Evolutionary conservation across 1,140 invertebrate genomes (phyloP), one percentile per base, ranked within the genome.

Genomic region (Drosophila tani): DNA sequence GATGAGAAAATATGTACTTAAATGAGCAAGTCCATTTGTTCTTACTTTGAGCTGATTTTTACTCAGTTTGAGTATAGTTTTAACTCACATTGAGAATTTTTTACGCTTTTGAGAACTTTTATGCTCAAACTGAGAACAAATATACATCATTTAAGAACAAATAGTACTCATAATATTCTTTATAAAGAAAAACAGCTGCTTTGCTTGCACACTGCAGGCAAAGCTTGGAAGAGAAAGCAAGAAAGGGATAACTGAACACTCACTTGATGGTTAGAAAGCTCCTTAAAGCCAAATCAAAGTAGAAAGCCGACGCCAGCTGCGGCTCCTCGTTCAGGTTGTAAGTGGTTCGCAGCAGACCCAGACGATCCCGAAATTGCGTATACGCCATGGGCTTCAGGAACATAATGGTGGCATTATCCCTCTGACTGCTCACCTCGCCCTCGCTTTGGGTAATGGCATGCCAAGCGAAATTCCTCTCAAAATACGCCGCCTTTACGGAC

Each of bases 261-360:
- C 93, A 96, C 95, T 95, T 97, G 80, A 96, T 95, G 2, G 96
- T 95, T n/a, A 95, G 90, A 59, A 98, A 95, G 11, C 96, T 95
- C 50, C 96, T 93, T 27, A 96, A 91, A 8, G 96, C 95, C 21
- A 98, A 87, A 91, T 98, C 97, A 93, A 97, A 98, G 91, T 98
- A 97, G 91, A 98, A 98, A 0, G 96, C 95, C 7, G 97, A 95
- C 4, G 95, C 94, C 55, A 97, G 95, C 90, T 95, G 95, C 3
- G 96, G 96, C 74, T 95, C 94, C 24, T 95, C 94, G 67, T 95
- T 96, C 74, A 96, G 94, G 71, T 95, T 95, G 84, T 95, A 96
- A 0, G 95, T 95, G 2, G 95, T 95, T 75, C 94, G 94, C n/a
- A 97, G 94, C 57, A 95, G 94, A n/a, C 94, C 94, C 46, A 95